Evolutionary conservation across 2,888 invertebrate species (phyloP).

Genomic region (Acleris sparsana): DNA sequence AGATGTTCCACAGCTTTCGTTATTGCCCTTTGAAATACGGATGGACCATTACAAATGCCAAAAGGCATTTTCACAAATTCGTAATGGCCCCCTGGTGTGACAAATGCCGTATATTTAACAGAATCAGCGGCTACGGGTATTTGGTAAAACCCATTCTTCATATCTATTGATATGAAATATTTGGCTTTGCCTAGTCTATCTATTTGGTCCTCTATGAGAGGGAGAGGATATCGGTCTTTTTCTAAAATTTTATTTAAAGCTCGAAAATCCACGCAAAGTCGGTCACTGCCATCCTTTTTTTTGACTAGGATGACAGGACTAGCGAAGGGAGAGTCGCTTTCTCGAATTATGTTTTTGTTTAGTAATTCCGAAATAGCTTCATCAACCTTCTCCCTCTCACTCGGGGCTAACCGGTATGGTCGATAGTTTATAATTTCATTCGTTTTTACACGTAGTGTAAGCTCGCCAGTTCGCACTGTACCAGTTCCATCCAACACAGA

Average conservation of each 20-base stretch:
- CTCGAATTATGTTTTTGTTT: not conserved
- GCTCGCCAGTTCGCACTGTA: too few species aligned
- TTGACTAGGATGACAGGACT: not conserved
- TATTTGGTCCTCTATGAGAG: not conserved
- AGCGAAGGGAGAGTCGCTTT: not conserved
- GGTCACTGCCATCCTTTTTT: too few species aligned
- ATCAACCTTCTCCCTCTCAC: too few species aligned
- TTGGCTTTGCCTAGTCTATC: not conserved
- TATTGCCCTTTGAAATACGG: too few species aligned
- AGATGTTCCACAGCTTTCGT: too few species aligned
- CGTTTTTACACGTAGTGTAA: too few species aligned
- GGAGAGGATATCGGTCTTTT: too few species aligned
- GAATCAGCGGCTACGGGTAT: constrained; percentile 3
- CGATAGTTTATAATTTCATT: too few species aligned
- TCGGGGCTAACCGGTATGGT: too few species aligned
- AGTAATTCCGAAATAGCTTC: not conserved
- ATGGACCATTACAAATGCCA: constrained; percentile 1
- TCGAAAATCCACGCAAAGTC: too few species aligned
- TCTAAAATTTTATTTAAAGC: too few species aligned
- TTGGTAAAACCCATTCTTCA: constrained; percentile 10
- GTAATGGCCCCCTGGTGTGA: too few species aligned
- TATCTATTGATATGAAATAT: constrained; percentile 8
- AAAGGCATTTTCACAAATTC: constrained; percentile 4
- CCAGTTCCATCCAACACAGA: not conserved
- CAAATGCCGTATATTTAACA: not conserved